phyloP scores from a whole-genome alignment of 2,888 invertebrate genomes.

The Diloba caeruleocephala region DNA sequence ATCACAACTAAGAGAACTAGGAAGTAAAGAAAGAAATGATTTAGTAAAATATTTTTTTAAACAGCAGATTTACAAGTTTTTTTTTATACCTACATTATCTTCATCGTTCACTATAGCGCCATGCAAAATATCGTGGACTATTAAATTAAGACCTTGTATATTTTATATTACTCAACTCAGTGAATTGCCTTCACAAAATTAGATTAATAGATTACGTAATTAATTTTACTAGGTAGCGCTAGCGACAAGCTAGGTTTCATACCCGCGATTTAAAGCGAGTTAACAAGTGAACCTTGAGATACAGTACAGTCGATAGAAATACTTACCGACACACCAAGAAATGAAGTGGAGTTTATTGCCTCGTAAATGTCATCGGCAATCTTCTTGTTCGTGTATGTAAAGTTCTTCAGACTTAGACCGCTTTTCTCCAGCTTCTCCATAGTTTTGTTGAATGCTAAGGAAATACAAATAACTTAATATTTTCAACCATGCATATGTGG shows the following conservation, averaged over 20 bases:
- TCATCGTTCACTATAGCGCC: too few species aligned
- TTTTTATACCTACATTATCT: too few species aligned
- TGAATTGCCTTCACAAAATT: too few species aligned
- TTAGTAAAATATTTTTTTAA: too few species aligned
- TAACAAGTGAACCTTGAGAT: conserved; percentile 28
- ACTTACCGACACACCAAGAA: conserved; percentile 99
- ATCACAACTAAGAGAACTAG: too few species aligned
- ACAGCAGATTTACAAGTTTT: too few species aligned
- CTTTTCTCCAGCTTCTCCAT: conserved; percentile 95
- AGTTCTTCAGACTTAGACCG: conserved; percentile 96
- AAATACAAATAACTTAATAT: conserved; percentile 33
- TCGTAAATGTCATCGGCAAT: conserved; percentile 98
- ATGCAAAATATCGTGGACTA: too few species aligned
- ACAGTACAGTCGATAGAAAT: conserved; percentile 37
- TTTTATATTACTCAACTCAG: too few species aligned
- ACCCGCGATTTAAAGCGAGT: conserved; percentile 20
- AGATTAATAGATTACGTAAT: too few species aligned
- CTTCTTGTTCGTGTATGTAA: conserved; percentile 98
- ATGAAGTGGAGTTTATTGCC: conserved; percentile 99
- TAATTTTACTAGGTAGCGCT: too few species aligned
- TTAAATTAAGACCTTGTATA: too few species aligned
- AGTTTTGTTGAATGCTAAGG: conserved; percentile 97
- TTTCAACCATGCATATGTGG: conserved; percentile 9
- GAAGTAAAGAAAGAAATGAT: too few species aligned
- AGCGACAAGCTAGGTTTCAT: not conserved